A percentile compares a stretch with the other conserved stretches of the same genome.
Evolutionary conservation across 1,140 invertebrate genomes (phyloP).

Genomic region (Drosophila lacteicornis): DNA sequence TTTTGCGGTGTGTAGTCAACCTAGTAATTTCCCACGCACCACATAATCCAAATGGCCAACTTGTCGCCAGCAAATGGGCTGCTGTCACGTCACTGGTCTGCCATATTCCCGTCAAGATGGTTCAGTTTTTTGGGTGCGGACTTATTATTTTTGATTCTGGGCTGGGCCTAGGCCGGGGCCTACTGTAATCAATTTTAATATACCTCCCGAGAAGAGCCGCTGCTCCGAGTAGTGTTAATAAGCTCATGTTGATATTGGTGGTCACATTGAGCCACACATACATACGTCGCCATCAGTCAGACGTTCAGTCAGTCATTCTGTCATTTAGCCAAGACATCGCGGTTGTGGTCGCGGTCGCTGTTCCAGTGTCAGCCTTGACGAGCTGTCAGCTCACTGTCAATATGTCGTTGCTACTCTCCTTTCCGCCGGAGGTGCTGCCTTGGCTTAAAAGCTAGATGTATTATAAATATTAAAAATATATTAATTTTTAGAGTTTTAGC

Average conservation of each 20-base stretch:
- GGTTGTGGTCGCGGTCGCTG: constrained; percentile 26
- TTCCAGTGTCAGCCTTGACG: constrained; percentile 49
- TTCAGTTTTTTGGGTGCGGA: constrained; percentile 23
- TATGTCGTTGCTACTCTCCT: constrained; percentile 45
- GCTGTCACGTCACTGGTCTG: constrained; percentile 69
- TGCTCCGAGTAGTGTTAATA: constrained; percentile 36
- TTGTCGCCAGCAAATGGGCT: constrained; percentile 76
- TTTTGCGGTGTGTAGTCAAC: constrained; percentile 19
- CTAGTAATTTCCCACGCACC: constrained; percentile 69
- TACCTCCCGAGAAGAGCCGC: constrained; percentile 11
- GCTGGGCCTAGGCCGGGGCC: constrained; percentile 9
- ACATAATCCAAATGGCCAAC: constrained; percentile 68
- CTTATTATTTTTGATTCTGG: constrained; percentile 14
- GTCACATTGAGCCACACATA: constrained; percentile 62
- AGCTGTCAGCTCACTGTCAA: constrained; percentile 78
- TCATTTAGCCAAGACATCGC: constrained; percentile 58
- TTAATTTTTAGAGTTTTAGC: too few relatives aligned
- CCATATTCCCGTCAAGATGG: constrained; percentile 22
- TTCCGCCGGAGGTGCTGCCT: not conserved
- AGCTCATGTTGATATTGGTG: constrained; percentile 72
- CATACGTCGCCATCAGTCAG: constrained; percentile 58
- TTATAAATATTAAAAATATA: too few relatives aligned
- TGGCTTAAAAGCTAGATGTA: too few relatives aligned
- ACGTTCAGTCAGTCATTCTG: constrained; percentile 27
- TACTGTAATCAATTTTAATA: constrained; percentile 74